phyloP scores from a whole-genome alignment of 92 coral and sea anemone genomes.

The Porites evermanni region DNA sequence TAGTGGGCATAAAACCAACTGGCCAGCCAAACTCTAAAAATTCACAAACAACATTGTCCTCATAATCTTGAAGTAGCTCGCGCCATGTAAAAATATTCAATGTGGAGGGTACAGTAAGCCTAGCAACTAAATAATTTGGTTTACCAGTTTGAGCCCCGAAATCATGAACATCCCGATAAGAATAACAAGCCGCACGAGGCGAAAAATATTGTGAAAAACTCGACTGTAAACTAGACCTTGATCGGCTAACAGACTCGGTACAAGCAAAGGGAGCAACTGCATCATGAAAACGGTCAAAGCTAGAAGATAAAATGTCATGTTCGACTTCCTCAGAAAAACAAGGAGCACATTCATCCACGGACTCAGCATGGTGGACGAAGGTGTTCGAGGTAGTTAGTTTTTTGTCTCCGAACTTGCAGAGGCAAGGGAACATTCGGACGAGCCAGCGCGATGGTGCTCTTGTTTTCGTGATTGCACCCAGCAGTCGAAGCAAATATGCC shows the following conservation, averaged over 20 bases:
- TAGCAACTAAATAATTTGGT: too few relatives aligned
- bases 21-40: too few relatives aligned
- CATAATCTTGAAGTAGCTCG: too few relatives aligned
- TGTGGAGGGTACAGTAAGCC: too few relatives aligned
- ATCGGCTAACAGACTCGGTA: background rate
- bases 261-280: background rate
- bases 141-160: constrained; percentile 4
- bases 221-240: constrained; percentile 1
- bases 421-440: background rate
- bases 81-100: too few relatives aligned
- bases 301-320: constrained; percentile 11
- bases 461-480: background rate
- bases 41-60: too few relatives aligned
- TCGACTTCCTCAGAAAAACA: constrained; percentile 8
- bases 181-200: too few relatives aligned
- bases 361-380: background rate
- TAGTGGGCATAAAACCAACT: too few relatives aligned
- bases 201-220: background rate
- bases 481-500: background rate
- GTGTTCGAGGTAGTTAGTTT: background rate
- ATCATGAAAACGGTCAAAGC: constrained; percentile 9
- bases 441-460: background rate
- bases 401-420: background rate
- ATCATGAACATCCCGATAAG: constrained; percentile 10
- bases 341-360: background rate